Evolutionary conservation across 2,888 invertebrate genomes (phyloP).

Genomic region (Therioaphis trifolii): DNA sequence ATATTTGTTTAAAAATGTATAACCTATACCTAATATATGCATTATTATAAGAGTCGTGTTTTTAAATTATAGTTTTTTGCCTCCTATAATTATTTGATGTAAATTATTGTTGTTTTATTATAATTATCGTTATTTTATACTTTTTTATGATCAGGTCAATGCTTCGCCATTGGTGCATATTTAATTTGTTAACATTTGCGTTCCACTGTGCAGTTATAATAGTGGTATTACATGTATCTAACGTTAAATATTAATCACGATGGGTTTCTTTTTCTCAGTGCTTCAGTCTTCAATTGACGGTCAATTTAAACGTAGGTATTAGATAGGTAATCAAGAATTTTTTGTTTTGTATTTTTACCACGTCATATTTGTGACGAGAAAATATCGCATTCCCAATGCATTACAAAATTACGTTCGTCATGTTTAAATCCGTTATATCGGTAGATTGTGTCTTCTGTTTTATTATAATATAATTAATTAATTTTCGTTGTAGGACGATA

Average conservation of each 20-base stretch:
- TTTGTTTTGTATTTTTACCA: too few species aligned
- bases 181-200: slow-evolving; percentile 44
- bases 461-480: too few species aligned
- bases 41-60: slow-evolving; percentile 45
- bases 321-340: too few species aligned
- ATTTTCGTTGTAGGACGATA: too few species aligned
- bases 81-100: slow-evolving; percentile 44
- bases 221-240: not conserved
- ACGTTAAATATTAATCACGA: slow-evolving; percentile 4
- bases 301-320: too few species aligned
- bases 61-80: slow-evolving; percentile 44
- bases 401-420: too few species aligned
- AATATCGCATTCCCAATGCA: too few species aligned
- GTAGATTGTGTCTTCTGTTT: too few species aligned
- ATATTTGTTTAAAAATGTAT: slow-evolving; percentile 55
- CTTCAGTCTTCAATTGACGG: not conserved
- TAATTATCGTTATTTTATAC: slow-evolving; percentile 47
- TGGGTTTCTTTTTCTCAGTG: not conserved
- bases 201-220: slow-evolving; percentile 4
- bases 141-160: slow-evolving; percentile 49
- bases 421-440: too few species aligned
- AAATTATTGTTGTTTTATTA: slow-evolving; percentile 54
- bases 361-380: too few species aligned
- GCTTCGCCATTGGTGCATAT: slow-evolving; percentile 30
- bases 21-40: slow-evolving; percentile 12